Evolutionary conservation across 2,113 vertebrate genomes (phyloP), one percentile per base, ranked within the genome.

Genomic region (Psettodes erumei): DNA sequence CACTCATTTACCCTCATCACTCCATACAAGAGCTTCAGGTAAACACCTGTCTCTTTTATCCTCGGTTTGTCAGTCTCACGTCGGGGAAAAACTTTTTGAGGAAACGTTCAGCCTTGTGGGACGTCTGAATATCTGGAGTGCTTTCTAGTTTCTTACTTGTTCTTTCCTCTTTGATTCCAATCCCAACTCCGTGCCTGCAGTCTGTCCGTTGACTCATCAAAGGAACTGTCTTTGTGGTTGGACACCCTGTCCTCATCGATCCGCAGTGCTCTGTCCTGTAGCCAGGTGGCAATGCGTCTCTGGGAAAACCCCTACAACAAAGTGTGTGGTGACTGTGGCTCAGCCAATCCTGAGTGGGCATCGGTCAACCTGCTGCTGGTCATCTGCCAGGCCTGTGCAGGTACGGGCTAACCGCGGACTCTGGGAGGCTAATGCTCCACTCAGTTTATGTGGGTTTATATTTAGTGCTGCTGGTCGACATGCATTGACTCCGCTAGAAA

Each of bases 331-430:
- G 94, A 95, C 77, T 95, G 94, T 4, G 70, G 90, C 0, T n/a
- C 71, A 0, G 81, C 91, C 35, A 89, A 84, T 77, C 94, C 94
- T 0, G 94, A 94, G 68, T 95, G 94, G 94, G 94, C 94, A 0
- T 95, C 94, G 0, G 82, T 94, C 71, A 95, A 95, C 82, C 87
- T 95, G 62, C 75, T 95, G 68, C 69, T 94, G 69, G 92, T 95
- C 64, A 83, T 95, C 82, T 95, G 94, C 63, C 88, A 94, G 3
- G 79, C 68, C 45, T 95, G 94, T n/a, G 94, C 94, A 63, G 93
- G 94, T 92, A 82, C 0, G 11, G 60, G 27, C 30, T 50, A 32
- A 27, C 1, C 0, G 12, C 19, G 30, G 10, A 16, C 30, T 28
- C 1, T 19, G 1, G 33, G 33, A 16, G 15, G 35, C 19, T 21